Percentiles rank a stretch among this genome's conserved stretches.
phyloP scores from a whole-genome alignment of 2,797 vertebrate species.

The Cynopterus sphinx region DNA sequence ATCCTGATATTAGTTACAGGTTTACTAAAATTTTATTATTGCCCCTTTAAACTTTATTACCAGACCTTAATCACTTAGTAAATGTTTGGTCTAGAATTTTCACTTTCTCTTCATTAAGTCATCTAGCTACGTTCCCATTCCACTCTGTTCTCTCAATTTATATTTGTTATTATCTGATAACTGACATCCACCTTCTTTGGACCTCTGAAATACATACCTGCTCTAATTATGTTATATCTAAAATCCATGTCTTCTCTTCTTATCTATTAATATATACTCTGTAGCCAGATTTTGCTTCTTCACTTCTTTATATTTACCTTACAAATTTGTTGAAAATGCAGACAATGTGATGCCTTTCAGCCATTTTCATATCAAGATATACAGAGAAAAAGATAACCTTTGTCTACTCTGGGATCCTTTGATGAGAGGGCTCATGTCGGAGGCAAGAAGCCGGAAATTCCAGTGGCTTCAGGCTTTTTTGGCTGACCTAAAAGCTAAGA shows the following conservation, averaged over 20 bases:
- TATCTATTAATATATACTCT: background rate
- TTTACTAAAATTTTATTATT: background rate
- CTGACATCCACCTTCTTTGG: background rate
- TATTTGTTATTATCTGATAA: background rate
- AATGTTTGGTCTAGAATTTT: background rate
- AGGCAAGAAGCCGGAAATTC: background rate
- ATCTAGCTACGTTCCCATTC: background rate
- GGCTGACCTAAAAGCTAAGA: background rate
- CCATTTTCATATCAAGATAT: background rate
- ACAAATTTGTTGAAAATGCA: background rate
- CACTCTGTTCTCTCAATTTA: background rate
- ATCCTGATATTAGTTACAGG: background rate
- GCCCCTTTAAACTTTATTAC: background rate
- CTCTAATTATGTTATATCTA: background rate
- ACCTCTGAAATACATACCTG: background rate
- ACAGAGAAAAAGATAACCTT: background rate
- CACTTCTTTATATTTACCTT: background rate
- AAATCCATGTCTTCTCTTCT: background rate
- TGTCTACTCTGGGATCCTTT: background rate
- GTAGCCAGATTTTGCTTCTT: background rate
- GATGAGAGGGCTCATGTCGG: background rate
- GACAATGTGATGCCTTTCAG: background rate
- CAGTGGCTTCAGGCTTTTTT: background rate
- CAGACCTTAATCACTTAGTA: background rate
- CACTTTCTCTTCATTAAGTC: background rate